Evolutionary conservation across 1,140 invertebrate genomes (phyloP), one percentile per base, ranked within the genome.

Genomic region (Caerostris darwini): DNA sequence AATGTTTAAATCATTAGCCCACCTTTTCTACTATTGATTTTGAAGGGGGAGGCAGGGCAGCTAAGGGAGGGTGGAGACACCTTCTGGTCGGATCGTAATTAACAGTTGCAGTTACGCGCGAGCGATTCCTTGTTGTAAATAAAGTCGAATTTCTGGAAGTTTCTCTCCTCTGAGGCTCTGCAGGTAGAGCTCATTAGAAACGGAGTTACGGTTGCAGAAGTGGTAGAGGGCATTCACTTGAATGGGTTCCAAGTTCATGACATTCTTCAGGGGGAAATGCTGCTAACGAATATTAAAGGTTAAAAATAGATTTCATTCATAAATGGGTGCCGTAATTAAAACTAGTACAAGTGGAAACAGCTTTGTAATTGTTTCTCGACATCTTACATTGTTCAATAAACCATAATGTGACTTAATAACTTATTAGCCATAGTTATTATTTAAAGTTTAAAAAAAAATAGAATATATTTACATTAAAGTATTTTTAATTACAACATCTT

Each of bases 1-100:
- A 58, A 81, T 81, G 71, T 81, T 90, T 90, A 90, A 90, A 90
- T 90, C 89, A 90, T 90, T 90, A 90, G 89, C 50, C n/a, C 54
- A 34, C 53, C 89, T 58, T 81, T 90, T 81, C 89, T 90, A 19
- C 53, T 77, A 90, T 90, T 90, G 89, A 90, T 90, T 90, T 81
- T 89, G 64, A 89, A 64, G 69, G 69, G 10, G 69, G 1, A 19
- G 50, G n/a, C 54, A 34, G 34, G 34, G 34, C 61, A 64, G 17
- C 61, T 64, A 54, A 56, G 69, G 61, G 19, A n/a, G 58, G 17
- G 57, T 10, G 3, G 7, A 14, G 14, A 64, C 50, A 54, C 81
- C 50, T 89, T 89, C 64, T 69, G 64, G 54, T 56, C 64, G 69
- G 34, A 53, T 50, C 61, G 64, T 89, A 89, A 89, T 89, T 89